A percentile compares a stretch with the other conserved stretches of the same genome.
phyloP scores from a whole-genome alignment of 2,113 vertebrate genomes.

The Mormoops blainvillei region DNA sequence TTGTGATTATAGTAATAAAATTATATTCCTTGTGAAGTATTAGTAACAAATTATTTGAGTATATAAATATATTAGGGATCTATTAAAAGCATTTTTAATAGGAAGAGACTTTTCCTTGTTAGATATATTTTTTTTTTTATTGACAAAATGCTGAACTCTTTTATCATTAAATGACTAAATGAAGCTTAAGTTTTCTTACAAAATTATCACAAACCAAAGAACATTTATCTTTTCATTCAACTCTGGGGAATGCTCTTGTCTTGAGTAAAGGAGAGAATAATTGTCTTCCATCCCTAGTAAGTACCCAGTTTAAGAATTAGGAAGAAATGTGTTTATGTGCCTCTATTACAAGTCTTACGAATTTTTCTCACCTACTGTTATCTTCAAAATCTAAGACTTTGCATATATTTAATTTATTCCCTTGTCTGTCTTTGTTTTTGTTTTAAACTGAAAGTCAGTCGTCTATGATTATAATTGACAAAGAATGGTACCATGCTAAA shows the following conservation, averaged over 20 bases:
- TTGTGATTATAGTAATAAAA: conserved; percentile 94
- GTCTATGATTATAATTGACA: not conserved
- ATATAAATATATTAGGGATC: conserved; percentile 32
- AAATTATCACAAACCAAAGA: conserved; percentile 38
- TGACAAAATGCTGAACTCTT: conserved; percentile 21
- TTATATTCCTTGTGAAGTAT: conserved; percentile 86
- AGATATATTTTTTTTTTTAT: conserved; percentile 26
- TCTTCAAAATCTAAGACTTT: not conserved
- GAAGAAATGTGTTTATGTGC: not conserved
- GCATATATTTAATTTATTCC: conserved; percentile 19
- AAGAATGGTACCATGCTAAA: not conserved
- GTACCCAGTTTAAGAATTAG: not conserved
- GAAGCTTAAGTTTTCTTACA: conserved; percentile 21
- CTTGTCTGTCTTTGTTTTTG: not conserved
- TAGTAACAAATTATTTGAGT: conserved; percentile 69
- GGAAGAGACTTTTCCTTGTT: conserved; percentile 26
- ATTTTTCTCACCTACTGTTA: conserved; percentile 12
- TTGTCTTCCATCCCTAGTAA: not conserved
- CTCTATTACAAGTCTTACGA: not conserved
- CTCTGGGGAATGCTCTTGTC: not conserved
- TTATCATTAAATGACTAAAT: conserved; percentile 11
- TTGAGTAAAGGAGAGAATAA: not conserved
- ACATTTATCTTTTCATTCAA: not conserved
- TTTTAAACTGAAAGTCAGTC: not conserved
- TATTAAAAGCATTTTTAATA: conserved; percentile 49